Conservation (phyloP, 2,888 invertebrate genomes). For the Coenonympha arcania region DNA sequence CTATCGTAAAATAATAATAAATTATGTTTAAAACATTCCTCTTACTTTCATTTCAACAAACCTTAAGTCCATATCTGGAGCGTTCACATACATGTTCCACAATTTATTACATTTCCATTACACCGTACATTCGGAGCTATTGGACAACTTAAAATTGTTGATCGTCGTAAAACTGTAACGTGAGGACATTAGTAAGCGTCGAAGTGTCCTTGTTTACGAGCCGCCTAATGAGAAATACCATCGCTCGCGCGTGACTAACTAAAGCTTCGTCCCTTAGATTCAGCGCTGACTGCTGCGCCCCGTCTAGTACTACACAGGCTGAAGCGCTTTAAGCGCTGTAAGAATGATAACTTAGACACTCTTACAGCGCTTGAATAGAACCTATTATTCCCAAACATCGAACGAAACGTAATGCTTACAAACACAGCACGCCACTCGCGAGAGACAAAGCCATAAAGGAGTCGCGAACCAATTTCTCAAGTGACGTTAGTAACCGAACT, state of each 20-base stretch:
- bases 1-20: neutral
- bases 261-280: constrained; percentile 41
- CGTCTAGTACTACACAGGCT: no score
- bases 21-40: neutral
- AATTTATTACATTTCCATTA: constrained; percentile 47
- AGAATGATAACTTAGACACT: constrained; percentile 5
- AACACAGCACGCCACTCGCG: constrained; percentile 16
- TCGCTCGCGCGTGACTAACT: constrained; percentile 53
- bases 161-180: constrained; percentile 59
- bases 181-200: constrained; percentile 61
- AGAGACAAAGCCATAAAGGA: constrained; percentile 23
- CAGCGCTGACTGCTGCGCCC: constrained; percentile 24
- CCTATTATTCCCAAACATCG: constrained; percentile 15
- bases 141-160: constrained; percentile 46
- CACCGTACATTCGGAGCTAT: constrained; percentile 34
- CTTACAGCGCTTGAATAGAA: constrained; percentile 17
- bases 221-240: constrained; percentile 62
- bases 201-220: constrained; percentile 63
- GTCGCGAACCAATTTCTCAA: constrained; percentile 29
- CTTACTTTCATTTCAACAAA: neutral
- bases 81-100: constrained; percentile 8
- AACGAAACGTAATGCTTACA: constrained; percentile 15
- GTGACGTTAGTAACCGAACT: constrained; percentile 23
- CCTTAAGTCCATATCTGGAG: constrained; percentile 2
- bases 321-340: no score